A percentile compares a stretch with the other conserved stretches of the same genome.
These are phyloP conservation scores for Melopsittacus undulatus DNA, from an alignment of 2,797 vertebrate genomes.

Conservation along the genomic window DNA sequence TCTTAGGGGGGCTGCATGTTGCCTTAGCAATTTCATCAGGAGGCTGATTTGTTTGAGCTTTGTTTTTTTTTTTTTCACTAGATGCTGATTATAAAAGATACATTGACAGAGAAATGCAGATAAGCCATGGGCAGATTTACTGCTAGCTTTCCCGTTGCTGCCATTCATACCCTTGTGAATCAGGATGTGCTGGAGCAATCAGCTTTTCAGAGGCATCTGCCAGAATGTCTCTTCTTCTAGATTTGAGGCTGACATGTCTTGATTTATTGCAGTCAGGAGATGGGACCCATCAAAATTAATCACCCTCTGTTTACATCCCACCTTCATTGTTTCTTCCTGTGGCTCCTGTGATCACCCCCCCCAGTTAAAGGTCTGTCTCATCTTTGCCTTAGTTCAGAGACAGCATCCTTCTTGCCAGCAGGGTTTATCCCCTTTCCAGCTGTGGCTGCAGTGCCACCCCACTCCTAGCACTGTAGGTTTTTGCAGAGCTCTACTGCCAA, in stretches of 20 bases:
- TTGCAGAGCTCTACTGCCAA: not conserved
- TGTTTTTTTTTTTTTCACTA: not conserved
- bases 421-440: not conserved
- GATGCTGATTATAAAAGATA: not conserved
- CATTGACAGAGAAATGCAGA: not conserved
- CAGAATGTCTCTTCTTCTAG: not conserved
- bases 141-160: not conserved
- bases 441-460: not conserved
- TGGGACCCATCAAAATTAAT: not conserved
- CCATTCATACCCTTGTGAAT: not conserved
- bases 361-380: not conserved
- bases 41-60: not conserved
- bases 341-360: not conserved
- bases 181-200: not conserved
- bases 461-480: not conserved
- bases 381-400: not conserved
- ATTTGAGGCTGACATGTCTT: not conserved
- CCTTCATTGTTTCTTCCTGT: not conserved
- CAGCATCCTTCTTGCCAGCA: not conserved
- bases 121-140: not conserved
- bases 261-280: not conserved
- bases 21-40: not conserved
- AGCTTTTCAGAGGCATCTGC: not conserved
- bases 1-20: not conserved
- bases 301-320: not conserved